These are phyloP conservation scores for Agrochola circellaris DNA, from an alignment of 2,888 invertebrate species.

Conservation along the genomic window DNA sequence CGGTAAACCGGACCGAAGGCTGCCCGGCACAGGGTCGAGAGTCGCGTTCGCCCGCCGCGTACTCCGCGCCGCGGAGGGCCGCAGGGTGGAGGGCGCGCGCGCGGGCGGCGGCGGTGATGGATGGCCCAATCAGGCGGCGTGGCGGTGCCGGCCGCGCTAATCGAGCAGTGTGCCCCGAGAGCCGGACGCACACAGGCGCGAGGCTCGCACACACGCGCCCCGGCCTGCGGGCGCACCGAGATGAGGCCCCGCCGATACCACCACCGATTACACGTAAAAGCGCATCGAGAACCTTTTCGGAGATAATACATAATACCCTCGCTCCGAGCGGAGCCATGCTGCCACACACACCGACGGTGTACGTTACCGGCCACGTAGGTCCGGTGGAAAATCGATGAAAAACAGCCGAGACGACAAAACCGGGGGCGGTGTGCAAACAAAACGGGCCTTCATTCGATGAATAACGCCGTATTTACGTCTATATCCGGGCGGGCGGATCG, in stretches of 20 bases:
- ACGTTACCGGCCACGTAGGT: slow-evolving; percentile 58
- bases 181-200: slow-evolving; percentile 83
- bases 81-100: slow-evolving; percentile 83
- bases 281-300: slow-evolving; percentile 81
- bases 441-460: slow-evolving; percentile 79
- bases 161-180: slow-evolving; percentile 87
- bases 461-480: slow-evolving; percentile 84
- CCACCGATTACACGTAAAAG: slow-evolving; percentile 81
- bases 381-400: slow-evolving; percentile 86
- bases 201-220: slow-evolving; percentile 74
- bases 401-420: slow-evolving; percentile 81
- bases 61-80: slow-evolving; percentile 77
- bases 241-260: slow-evolving; percentile 68
- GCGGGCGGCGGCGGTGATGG: slow-evolving; percentile 86
- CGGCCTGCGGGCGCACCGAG: slow-evolving; percentile 68
- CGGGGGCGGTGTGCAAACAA: slow-evolving; percentile 78
- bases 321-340: slow-evolving; percentile 55
- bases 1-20: slow-evolving; percentile 67
- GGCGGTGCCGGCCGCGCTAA: slow-evolving; percentile 88
- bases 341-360: slow-evolving; percentile 58
- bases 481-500: slow-evolving; percentile 86
- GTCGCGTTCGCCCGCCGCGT: slow-evolving; percentile 69
- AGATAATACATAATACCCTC: slow-evolving; percentile 77
- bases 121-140: slow-evolving; percentile 91
- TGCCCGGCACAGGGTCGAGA: slow-evolving; percentile 70